phyloP scores from a whole-genome alignment of 2,797 vertebrate species.

The Muraenolepis orangiensis region DNA sequence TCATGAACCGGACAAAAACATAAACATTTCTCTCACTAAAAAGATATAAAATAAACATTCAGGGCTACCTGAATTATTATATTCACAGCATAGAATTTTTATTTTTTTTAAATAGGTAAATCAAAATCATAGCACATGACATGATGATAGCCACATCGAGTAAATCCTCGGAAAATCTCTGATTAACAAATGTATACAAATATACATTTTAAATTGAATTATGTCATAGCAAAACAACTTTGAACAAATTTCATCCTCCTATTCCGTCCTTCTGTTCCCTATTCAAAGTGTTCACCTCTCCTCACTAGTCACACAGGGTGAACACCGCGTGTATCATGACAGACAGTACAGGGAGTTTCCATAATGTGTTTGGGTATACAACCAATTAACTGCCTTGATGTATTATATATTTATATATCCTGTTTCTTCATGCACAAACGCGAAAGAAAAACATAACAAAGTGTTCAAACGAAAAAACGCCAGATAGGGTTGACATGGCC shows the following conservation, averaged over 20 bases:
- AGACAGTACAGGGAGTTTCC: background rate
- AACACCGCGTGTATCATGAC: background rate
- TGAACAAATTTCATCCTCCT: too few species aligned
- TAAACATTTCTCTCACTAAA: background rate
- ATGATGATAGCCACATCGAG: background rate
- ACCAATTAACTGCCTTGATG: background rate
- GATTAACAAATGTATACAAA: too few species aligned
- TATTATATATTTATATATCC: background rate
- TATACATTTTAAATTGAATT: too few species aligned
- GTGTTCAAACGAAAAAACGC: background rate
- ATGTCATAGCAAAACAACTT: background rate
- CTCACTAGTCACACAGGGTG: background rate
- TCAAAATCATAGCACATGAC: background rate
- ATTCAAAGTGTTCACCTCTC: background rate
- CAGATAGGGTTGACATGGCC: background rate
- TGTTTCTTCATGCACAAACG: background rate
- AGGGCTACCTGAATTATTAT: too few species aligned
- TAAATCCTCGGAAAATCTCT: too few species aligned
- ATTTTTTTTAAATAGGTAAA: too few species aligned
- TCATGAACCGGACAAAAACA: background rate
- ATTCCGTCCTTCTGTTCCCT: background rate
- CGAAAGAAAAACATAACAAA: background rate
- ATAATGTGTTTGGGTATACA: background rate
- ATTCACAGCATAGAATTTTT: too few species aligned
- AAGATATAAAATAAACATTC: too few species aligned